Evolutionary conservation across 1,140 invertebrate genomes (phyloP).

Genomic region (Conus betulinus): DNA sequence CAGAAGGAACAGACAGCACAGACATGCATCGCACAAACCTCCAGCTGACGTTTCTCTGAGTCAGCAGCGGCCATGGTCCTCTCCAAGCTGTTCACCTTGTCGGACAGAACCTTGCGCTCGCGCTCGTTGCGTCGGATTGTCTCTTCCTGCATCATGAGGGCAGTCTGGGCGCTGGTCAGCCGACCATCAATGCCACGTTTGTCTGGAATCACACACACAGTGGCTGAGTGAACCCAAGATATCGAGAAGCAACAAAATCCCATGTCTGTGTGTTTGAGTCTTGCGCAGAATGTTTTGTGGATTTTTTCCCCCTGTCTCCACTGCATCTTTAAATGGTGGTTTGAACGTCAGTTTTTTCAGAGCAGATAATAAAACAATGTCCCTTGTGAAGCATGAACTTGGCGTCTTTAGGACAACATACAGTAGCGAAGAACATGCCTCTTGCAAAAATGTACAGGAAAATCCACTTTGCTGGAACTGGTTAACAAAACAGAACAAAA

Average conservation of each 20-base stretch:
- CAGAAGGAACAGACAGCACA: not conserved
- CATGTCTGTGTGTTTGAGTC: not conserved
- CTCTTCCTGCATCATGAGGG: conserved; percentile 79
- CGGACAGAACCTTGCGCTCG: conserved; percentile 85
- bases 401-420: no score
- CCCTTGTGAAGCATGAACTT: no score
- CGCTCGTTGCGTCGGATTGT: conserved; percentile 86
- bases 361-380: no score
- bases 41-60: conserved; percentile 85
- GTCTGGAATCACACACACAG: conserved; percentile 55
- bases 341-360: no score
- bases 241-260: no score
- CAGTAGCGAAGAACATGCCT: no score
- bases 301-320: no score
- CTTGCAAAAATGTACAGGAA: no score
- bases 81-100: conserved; percentile 88
- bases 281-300: not conserved
- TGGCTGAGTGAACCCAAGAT: not conserved
- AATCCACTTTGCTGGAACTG: no score
- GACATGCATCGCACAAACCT: conserved; percentile 49
- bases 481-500: no score
- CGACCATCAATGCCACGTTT: conserved; percentile 75
- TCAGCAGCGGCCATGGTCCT: conserved; percentile 82
- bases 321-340: no score
- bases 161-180: conserved; percentile 74